These are phyloP conservation scores for Peromyscus maniculatus DNA, from an alignment of 2,113 vertebrate species.

Conservation along the genomic window DNA sequence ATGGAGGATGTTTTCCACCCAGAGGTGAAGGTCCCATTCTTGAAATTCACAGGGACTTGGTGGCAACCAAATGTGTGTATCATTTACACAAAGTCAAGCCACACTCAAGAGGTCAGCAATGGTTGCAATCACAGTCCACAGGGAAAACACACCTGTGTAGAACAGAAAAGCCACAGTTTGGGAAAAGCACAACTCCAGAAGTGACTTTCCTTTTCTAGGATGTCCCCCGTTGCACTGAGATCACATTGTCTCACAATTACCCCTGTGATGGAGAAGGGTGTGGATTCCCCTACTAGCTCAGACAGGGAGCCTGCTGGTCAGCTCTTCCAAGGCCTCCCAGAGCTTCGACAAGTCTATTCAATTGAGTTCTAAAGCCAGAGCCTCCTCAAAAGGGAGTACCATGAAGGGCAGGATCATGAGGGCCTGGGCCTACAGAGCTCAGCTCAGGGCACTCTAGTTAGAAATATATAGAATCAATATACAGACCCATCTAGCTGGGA, in stretches of 20 bases:
- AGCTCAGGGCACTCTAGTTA: background rate
- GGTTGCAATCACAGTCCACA: background rate
- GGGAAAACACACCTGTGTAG: background rate
- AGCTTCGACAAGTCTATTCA: background rate
- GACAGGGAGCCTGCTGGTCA: background rate
- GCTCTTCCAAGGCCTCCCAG: background rate
- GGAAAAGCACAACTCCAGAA: background rate
- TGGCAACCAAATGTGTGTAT: background rate
- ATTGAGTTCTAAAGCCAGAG: background rate
- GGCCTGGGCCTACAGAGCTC: background rate
- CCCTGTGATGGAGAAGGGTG: accelerated
- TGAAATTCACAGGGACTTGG: background rate
- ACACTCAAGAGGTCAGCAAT: background rate
- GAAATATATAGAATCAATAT: background rate
- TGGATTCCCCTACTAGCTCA: background rate
- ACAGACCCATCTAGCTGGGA: background rate
- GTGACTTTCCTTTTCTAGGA: background rate
- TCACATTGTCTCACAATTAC: accelerated
- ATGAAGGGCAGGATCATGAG: background rate
- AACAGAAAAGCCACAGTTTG: background rate
- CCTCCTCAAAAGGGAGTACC: background rate
- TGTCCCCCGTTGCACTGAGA: background rate
- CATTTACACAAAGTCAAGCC: background rate
- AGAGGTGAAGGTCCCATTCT: background rate
- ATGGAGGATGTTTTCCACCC: accelerated